Conservation (phyloP, 2,888 invertebrate species). For the Tachina grossa region DNA sequence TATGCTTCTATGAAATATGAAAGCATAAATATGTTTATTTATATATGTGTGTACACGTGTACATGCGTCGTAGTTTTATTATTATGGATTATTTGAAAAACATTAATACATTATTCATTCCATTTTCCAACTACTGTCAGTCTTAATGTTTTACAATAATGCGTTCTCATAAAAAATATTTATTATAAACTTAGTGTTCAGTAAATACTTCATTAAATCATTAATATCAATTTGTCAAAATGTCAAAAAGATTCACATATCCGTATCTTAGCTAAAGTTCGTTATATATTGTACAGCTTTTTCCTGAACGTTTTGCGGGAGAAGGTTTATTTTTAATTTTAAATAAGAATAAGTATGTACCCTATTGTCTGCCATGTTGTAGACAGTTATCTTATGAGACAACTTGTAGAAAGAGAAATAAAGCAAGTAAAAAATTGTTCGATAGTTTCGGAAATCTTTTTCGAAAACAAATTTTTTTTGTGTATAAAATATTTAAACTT, state of each 20-base stretch:
- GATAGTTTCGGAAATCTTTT: too few species aligned
- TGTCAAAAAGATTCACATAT: constrained; percentile 32
- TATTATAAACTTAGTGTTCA: constrained; percentile 8
- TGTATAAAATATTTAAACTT: too few species aligned
- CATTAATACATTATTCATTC: constrained; percentile 36
- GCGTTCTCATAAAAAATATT: not conserved
- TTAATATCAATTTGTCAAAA: constrained; percentile 57
- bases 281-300: not conserved
- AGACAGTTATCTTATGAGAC: too few species aligned
- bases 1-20: not conserved
- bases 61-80: too few species aligned
- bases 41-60: not conserved
- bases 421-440: too few species aligned
- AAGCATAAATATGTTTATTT: not conserved
- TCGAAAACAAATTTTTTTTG: too few species aligned
- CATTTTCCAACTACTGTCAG: not conserved
- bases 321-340: not conserved
- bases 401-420: too few species aligned
- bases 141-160: constrained; percentile 10
- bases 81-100: not conserved
- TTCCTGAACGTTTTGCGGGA: not conserved
- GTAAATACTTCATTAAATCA: constrained; percentile 30
- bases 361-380: not conserved
- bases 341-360: not conserved
- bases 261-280: not conserved